These are phyloP conservation scores for Mimachlamys varia DNA, from an alignment of 2,888 invertebrate species.

Conservation along the genomic window DNA sequence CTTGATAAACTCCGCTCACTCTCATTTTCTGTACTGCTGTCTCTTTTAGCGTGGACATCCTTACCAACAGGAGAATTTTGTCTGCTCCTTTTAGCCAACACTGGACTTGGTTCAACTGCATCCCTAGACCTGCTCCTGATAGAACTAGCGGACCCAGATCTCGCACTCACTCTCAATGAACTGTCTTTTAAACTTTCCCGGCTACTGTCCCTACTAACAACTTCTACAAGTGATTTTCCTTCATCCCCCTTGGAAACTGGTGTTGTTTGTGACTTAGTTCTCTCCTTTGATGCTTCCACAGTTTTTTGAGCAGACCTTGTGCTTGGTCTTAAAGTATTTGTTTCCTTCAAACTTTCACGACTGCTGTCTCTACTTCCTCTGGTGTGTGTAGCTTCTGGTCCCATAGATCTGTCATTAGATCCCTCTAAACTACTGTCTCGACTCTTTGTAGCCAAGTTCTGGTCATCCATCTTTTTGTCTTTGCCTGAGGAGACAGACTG, in stretches of 20 bases:
- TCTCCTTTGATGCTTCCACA: not conserved
- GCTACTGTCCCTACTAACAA: not conserved
- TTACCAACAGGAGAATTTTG: not conserved
- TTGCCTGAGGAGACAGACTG: not conserved
- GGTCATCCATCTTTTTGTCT: not conserved
- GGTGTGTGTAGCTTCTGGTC: not conserved
- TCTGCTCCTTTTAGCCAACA: too few species aligned
- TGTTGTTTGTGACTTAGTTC: not conserved
- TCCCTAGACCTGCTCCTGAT: not conserved
- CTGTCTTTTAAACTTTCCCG: not conserved
- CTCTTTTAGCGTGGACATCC: not conserved
- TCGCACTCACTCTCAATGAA: not conserved
- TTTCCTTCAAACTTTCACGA: slow-evolving; percentile 40
- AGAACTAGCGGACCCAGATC: not conserved
- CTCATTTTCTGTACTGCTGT: slow-evolving; percentile 23
- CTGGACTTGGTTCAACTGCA: not conserved
- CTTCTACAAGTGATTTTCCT: not conserved
- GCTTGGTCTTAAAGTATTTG: not conserved
- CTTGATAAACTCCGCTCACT: not conserved
- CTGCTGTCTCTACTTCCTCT: slow-evolving; percentile 37
- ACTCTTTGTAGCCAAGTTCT: not conserved
- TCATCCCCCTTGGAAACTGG: not conserved
- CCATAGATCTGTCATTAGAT: slow-evolving; percentile 40
- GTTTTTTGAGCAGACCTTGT: not conserved
- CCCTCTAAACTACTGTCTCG: not conserved